Evolutionary conservation across 2,797 vertebrate genomes (phyloP), one percentile per base, ranked within the genome.

Genomic region (Euthynnus affinis): DNA sequence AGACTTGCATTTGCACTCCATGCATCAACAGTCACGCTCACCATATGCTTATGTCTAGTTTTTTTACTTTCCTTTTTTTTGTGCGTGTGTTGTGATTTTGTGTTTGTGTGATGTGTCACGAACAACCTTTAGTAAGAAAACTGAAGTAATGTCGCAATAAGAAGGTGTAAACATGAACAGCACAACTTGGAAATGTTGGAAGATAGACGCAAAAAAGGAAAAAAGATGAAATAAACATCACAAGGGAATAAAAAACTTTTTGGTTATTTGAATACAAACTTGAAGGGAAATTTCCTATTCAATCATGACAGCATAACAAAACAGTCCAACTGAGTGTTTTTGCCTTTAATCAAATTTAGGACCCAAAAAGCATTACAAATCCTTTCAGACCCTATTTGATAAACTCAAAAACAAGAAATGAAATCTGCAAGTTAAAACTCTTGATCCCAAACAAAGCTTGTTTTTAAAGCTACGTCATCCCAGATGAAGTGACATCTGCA

Each of bases 401-500:
- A n/a, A 56, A 40, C 18, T 56, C 6, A 32, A 49, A 15, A 13
- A 23, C 13, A 59, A 27, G 1, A 15, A 49, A 66, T 13, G 5
- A 48, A 32, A 32, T 1, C 5, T 17, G 13, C 59, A 62, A 46
- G 29, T 46, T 2, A n/a, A 48, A 40, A 52, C 17, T n/a, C 2
- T 37, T 34, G 18, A 22, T 55, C 34, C 57, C 20, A 29, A 29
- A 9, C 9, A 59, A 27, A 23, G 15, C 58, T 8, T 51, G 34
- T 52, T 74, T 77, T 72, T 53, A 63, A 72, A 56, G 71, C 71
- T 37, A 9, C 12, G 1, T 49, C 10, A 1, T 59, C 53, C 34
- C 25, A 75, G 49, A 77, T 62, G 76, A 55, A 73, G 70, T 60
- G 17, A 76, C 74, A 81, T 85, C 82, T 81, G 88, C 70, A 69